Evolutionary conservation across 1,140 invertebrate species (phyloP), one percentile per base, ranked within the genome.

Genomic region (Rhizoglyphus robini): DNA sequence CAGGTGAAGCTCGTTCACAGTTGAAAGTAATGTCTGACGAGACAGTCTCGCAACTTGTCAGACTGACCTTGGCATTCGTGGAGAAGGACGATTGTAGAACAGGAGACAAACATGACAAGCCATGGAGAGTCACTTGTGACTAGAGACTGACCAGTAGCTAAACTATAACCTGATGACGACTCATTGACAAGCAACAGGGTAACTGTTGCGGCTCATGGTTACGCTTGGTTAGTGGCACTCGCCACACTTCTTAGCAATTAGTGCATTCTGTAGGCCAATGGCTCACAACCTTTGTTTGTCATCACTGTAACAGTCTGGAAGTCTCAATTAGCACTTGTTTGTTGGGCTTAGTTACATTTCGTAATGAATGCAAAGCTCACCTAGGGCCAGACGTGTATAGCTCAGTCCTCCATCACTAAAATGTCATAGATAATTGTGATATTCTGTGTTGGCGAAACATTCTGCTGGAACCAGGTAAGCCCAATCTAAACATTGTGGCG

Each of bases 131-230:
- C 41, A 46, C 36, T 41, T 41, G 36, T 41, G 36, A 41, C 36
- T 11, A 41, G 18, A 41, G 36, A 8, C 8, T 41, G 8, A 11
- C 18, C 36, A 41, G 8, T 41, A 41, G 8, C 36, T 97, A 8
- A 96, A 96, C 77, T 96, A 96, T 75, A 93, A 97, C 81, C 83
- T 90, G 71, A 96, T 96, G 92, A 96, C 92, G 67, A n/a, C n/a
- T n/a, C n/a, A n/a, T n/a, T n/a, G n/a, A n/a, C n/a, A n/a, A 93
- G 96, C 76, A 92, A 93, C 73, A 96, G 96, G 85, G 92, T 95
- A 83, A 80, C 81, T 49, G 47, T 25, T 18, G 18, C 8, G 1
- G 13, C 27, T 46, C 23, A 62, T 4, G 18, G 5, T 49, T 49
- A 11, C 36, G 36, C 36, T 41, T 41, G 8, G 36, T 41, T 41